These are phyloP conservation scores for Microtus obscurus DNA, from an alignment of 2,797 vertebrate genomes.

Conservation along the genomic window DNA sequence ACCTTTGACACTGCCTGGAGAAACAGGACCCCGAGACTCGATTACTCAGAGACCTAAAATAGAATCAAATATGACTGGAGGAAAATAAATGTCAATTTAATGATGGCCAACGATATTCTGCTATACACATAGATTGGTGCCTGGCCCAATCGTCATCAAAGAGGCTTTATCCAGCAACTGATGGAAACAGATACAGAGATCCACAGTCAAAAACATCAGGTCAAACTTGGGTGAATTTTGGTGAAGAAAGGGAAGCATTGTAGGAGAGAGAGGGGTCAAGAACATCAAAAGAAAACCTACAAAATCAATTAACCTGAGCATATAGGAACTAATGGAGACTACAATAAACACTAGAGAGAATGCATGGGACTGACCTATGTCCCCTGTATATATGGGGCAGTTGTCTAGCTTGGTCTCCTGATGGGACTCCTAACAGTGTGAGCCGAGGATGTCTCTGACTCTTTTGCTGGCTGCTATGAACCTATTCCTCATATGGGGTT, in stretches of 20 bases:
- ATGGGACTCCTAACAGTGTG: neutral
- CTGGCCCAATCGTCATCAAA: neutral
- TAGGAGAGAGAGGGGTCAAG: neutral
- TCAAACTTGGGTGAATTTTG: neutral
- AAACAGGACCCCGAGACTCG: neutral
- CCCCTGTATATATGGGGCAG: neutral
- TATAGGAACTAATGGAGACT: neutral
- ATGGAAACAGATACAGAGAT: neutral
- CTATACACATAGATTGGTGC: neutral
- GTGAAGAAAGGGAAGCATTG: neutral
- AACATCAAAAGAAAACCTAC: neutral
- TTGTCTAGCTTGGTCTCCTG: too few relatives aligned
- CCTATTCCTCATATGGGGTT: neutral
- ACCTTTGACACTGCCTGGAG: neutral
- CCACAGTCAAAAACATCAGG: neutral
- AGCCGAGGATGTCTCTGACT: neutral
- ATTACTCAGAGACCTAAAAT: neutral
- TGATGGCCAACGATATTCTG: neutral
- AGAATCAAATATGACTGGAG: neutral
- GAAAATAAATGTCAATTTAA: neutral
- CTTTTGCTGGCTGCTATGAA: neutral
- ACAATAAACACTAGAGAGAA: neutral
- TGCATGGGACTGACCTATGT: neutral
- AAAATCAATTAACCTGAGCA: neutral
- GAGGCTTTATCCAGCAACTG: neutral